Evolutionary conservation across 2,888 invertebrate species (phyloP).

Genomic region (Eupsilia transversa): DNA sequence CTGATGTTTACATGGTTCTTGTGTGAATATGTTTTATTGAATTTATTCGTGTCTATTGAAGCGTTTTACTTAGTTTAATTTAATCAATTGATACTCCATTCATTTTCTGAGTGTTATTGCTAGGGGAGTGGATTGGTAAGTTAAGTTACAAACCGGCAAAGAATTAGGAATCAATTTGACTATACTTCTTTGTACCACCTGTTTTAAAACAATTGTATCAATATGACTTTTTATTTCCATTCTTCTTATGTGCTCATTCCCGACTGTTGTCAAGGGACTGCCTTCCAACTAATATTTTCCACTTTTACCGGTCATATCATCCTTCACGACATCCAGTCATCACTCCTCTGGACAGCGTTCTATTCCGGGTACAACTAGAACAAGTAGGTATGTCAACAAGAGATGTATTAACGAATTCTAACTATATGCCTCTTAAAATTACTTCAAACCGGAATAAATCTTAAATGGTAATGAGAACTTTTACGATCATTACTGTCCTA

Average conservation of each 20-base stretch:
- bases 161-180: not conserved
- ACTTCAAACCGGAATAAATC: conserved; percentile 42
- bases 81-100: not conserved
- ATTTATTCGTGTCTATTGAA: conserved; percentile 16
- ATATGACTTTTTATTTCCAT: not conserved
- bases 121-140: not conserved
- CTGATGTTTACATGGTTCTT: conserved; percentile 19
- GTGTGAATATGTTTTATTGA: conserved; percentile 17
- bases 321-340: conserved; percentile 22
- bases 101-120: not conserved
- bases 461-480: conserved; percentile 56
- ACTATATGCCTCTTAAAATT: conserved; percentile 33
- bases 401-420: conserved; percentile 14
- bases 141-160: conserved; percentile 4
- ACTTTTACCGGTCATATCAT: conserved; percentile 34
- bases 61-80: not conserved
- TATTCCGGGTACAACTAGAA: conserved; percentile 16
- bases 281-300: conserved; percentile 39
- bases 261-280: conserved; percentile 27
- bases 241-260: conserved; percentile 36
- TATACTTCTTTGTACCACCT: not conserved
- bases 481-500: conserved; percentile 60
- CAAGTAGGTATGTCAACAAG: conserved; percentile 31
- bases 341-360: conserved; percentile 9
- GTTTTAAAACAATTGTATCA: not conserved